Conservation (phyloP, 2,888 invertebrate species). For the Pristionchus fissidentatus region DNA sequence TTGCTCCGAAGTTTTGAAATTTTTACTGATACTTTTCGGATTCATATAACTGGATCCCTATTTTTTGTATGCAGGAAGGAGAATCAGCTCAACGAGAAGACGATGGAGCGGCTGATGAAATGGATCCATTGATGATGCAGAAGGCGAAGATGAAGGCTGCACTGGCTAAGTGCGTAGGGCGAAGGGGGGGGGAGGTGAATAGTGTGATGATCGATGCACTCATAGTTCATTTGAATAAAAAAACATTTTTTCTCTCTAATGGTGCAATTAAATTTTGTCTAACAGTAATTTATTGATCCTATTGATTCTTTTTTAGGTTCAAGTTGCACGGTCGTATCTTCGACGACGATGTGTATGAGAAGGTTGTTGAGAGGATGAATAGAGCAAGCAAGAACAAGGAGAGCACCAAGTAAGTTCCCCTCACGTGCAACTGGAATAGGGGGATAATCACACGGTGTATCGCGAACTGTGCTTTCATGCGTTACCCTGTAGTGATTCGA, state of each 20-base stretch:
- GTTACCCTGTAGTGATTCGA: neutral
- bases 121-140: slow-evolving; percentile 68
- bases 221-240: neutral
- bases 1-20: neutral
- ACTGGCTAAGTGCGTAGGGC: slow-evolving; percentile 56
- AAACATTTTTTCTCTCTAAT: neutral
- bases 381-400: slow-evolving; percentile 58
- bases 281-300: neutral
- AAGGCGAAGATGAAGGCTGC: slow-evolving; percentile 68
- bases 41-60: neutral
- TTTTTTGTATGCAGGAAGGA: slow-evolving; percentile 48
- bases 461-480: too few relatives aligned
- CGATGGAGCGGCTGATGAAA: slow-evolving; percentile 51
- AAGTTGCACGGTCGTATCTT: slow-evolving; percentile 64
- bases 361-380: slow-evolving; percentile 65
- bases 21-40: neutral
- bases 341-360: slow-evolving; percentile 69
- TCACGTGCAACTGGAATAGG: too few relatives aligned
- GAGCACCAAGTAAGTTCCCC: slow-evolving; percentile 52
- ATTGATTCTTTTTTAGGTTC: slow-evolving; percentile 56
- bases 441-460: neutral
- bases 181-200: too few relatives aligned
- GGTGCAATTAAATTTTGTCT: too few relatives aligned
- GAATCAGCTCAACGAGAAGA: slow-evolving; percentile 58
- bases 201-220: too few relatives aligned